A percentile compares a stretch with the other conserved stretches of the same genome.
These are phyloP conservation scores for Hydrolagus colliei DNA, from an alignment of 2,797 vertebrate species.

Conservation along the genomic window DNA sequence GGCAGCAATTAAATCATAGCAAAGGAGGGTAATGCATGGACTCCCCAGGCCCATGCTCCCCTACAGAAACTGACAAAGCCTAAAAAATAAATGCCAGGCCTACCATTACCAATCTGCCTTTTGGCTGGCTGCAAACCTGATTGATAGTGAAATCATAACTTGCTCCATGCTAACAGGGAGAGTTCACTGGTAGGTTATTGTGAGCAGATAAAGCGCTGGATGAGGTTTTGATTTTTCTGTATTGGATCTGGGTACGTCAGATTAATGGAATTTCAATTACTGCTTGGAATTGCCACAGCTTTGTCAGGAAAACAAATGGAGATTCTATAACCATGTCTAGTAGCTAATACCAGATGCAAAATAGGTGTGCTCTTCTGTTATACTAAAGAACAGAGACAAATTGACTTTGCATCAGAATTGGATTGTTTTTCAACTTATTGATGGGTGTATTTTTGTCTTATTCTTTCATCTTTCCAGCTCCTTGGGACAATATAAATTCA, in stretches of 20 bases:
- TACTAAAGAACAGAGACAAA: slow-evolving; percentile 65
- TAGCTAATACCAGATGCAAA: slow-evolving; percentile 69
- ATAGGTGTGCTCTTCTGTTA: slow-evolving; percentile 62
- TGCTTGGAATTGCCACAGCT: slow-evolving; percentile 62
- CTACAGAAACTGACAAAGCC: slow-evolving; percentile 48
- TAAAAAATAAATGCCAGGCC: slow-evolving; percentile 52
- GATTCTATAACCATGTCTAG: slow-evolving; percentile 67
- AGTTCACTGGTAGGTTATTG: slow-evolving; percentile 75
- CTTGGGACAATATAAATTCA: neutral
- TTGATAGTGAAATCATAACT: slow-evolving; percentile 69
- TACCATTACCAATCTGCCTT: slow-evolving; percentile 48
- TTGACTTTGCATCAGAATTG: slow-evolving; percentile 51
- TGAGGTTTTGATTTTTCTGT: slow-evolving; percentile 68
- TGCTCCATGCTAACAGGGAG: slow-evolving; percentile 65
- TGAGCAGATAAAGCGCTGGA: slow-evolving; percentile 70
- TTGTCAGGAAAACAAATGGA: slow-evolving; percentile 72
- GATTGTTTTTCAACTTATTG: slow-evolving; percentile 28
- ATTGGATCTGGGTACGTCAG: slow-evolving; percentile 61
- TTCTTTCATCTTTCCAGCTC: slow-evolving; percentile 6
- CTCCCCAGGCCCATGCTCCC: slow-evolving; percentile 52
- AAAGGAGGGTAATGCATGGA: slow-evolving; percentile 57
- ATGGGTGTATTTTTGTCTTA: neutral
- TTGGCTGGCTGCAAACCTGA: slow-evolving; percentile 56
- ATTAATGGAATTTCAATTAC: slow-evolving; percentile 76
- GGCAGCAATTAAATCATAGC: slow-evolving; percentile 66